phyloP scores from a whole-genome alignment of 2,797 vertebrate genomes.

The Lemur catta region DNA sequence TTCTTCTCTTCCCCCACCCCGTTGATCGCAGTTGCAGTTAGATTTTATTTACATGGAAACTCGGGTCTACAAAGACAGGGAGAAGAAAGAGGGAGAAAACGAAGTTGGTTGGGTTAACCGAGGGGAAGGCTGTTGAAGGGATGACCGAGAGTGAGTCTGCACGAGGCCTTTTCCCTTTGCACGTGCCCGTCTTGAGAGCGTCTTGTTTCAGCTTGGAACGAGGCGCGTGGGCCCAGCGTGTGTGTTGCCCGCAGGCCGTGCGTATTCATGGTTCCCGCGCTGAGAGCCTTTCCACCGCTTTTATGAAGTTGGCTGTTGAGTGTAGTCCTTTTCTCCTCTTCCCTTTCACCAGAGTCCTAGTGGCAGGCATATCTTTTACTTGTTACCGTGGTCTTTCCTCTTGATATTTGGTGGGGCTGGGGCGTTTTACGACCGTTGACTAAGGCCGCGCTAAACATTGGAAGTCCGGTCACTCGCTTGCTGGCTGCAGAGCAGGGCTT shows the following conservation, averaged over 20 bases:
- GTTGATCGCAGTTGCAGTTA: conserved; percentile 17
- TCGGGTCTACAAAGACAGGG: not conserved
- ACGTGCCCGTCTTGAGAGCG: not conserved
- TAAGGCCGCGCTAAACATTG: not conserved
- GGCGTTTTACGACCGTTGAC: not conserved
- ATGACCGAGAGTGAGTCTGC: conserved; percentile 37
- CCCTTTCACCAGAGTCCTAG: not conserved
- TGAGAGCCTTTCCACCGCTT: not conserved
- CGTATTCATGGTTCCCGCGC: not conserved
- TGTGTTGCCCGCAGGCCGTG: not conserved
- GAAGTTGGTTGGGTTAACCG: not conserved
- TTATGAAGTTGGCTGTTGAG: not conserved
- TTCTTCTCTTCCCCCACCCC: not conserved
- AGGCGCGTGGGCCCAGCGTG: not conserved
- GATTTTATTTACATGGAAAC: conserved; percentile 61
- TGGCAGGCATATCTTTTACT: not conserved
- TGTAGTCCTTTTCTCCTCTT: not conserved
- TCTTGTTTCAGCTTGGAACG: not conserved
- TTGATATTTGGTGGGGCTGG: not conserved
- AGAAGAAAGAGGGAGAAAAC: not conserved
- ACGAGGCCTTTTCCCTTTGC: conserved; percentile 16
- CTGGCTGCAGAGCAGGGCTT: not conserved
- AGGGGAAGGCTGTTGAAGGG: not conserved
- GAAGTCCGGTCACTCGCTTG: not conserved
- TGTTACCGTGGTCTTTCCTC: not conserved